These are phyloP conservation scores for Gnathonemus echidnorhynchus DNA, from an alignment of 2,113 vertebrate genomes.

Conservation along the genomic window DNA sequence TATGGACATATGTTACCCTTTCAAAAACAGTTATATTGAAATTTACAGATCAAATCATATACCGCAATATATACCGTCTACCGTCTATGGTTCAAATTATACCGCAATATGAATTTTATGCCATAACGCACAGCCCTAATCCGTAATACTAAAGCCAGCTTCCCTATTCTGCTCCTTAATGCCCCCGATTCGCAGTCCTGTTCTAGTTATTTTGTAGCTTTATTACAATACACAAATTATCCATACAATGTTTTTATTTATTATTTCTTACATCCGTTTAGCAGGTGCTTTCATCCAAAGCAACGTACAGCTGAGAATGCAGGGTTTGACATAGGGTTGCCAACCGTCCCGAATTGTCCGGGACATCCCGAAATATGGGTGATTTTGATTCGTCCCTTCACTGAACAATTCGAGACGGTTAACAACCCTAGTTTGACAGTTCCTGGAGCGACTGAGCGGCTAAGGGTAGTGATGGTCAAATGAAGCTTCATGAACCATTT, in stretches of 20 bases:
- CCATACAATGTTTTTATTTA: background rate
- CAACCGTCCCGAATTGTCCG: too few relatives aligned
- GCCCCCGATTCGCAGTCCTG: background rate
- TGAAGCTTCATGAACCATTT: too few relatives aligned
- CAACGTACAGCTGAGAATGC: background rate
- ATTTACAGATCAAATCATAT: too few relatives aligned
- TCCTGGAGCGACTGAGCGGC: background rate
- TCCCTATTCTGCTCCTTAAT: background rate
- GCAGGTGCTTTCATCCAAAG: background rate
- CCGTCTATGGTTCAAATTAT: too few relatives aligned
- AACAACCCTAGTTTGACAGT: background rate
- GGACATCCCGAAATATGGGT: too few relatives aligned
- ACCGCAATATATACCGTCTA: too few relatives aligned
- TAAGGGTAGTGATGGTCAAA: background rate
- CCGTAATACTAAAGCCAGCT: background rate
- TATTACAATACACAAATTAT: background rate
- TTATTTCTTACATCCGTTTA: background rate
- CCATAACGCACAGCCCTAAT: background rate
- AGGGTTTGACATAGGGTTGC: background rate
- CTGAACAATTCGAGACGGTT: too few relatives aligned
- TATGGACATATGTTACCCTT: too few relatives aligned
- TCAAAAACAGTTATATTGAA: too few relatives aligned
- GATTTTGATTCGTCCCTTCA: too few relatives aligned
- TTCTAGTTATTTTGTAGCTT: background rate
- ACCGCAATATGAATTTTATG: too few relatives aligned